Evolutionary conservation across 2,888 invertebrate genomes (phyloP).

Genomic region (Caenorhabditis sp.): DNA sequence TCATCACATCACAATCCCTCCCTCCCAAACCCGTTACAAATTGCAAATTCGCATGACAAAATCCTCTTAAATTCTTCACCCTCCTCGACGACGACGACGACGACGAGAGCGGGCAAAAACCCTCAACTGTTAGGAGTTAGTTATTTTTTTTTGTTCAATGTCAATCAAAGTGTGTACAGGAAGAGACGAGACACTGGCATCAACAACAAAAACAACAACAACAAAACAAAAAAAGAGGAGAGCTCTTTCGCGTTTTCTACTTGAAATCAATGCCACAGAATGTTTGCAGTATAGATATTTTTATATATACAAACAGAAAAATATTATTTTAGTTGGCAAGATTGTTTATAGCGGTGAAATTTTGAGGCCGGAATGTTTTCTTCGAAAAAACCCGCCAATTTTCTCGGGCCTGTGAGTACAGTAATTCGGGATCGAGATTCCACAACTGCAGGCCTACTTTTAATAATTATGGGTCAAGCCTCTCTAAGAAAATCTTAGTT

Average conservation of each 20-base stretch:
- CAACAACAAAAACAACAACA: neutral
- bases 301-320: neutral
- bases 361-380: too few species aligned
- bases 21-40: neutral
- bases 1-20: too few species aligned
- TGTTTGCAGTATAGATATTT: neutral
- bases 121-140: neutral
- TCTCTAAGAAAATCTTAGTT: too few species aligned
- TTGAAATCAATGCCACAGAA: neutral
- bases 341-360: neutral
- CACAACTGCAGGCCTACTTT: too few species aligned
- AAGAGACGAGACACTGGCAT: neutral
- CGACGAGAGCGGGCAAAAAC: too few species aligned
- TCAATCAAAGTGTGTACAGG: constrained; percentile 1
- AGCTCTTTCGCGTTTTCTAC: neutral
- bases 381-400: too few species aligned
- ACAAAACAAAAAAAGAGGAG: neutral
- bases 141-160: neutral
- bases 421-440: too few species aligned
- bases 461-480: too few species aligned
- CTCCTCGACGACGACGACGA: too few species aligned
- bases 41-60: constrained; percentile 1
- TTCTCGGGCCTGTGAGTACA: too few species aligned
- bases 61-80: neutral
- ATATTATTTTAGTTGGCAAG: neutral